phyloP scores from a whole-genome alignment of 2,113 vertebrate genomes.

The Baryphthengus martii region DNA sequence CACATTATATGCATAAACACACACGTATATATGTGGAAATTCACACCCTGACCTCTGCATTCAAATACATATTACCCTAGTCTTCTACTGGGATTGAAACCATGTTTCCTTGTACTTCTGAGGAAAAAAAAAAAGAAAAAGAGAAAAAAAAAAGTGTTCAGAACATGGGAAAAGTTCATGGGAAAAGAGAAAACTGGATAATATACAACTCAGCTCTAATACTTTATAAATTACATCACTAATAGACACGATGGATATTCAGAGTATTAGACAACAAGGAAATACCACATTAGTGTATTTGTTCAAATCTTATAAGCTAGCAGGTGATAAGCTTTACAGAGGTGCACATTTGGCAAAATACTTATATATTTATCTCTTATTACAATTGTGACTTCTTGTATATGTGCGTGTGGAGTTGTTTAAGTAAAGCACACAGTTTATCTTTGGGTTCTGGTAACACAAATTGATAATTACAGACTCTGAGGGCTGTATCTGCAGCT shows the following conservation, averaged over 20 bases:
- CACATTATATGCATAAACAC: not conserved
- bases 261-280: not conserved
- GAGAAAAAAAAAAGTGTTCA: not conserved
- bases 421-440: not conserved
- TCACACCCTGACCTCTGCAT: not conserved
- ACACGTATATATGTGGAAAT: not conserved
- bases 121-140: not conserved
- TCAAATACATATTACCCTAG: not conserved
- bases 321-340: not conserved
- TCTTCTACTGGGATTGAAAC: not conserved
- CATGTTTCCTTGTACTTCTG: not conserved
- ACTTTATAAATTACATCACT: constrained; percentile 44
- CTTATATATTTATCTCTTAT: not conserved
- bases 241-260: not conserved
- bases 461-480: not conserved
- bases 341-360: not conserved
- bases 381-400: not conserved
- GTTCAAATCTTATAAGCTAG: not conserved
- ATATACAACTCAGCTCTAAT: constrained; percentile 47
- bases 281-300: constrained; percentile 8
- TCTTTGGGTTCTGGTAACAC: not conserved
- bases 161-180: constrained; percentile 63
- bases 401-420: not conserved
- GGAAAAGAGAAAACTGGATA: constrained; percentile 59
- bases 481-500: constrained; percentile 7